A percentile compares a stretch with the other conserved stretches of the same genome.
Evolutionary conservation across 2,888 invertebrate genomes (phyloP).

Genomic region (Gandaritis pyraliata): DNA sequence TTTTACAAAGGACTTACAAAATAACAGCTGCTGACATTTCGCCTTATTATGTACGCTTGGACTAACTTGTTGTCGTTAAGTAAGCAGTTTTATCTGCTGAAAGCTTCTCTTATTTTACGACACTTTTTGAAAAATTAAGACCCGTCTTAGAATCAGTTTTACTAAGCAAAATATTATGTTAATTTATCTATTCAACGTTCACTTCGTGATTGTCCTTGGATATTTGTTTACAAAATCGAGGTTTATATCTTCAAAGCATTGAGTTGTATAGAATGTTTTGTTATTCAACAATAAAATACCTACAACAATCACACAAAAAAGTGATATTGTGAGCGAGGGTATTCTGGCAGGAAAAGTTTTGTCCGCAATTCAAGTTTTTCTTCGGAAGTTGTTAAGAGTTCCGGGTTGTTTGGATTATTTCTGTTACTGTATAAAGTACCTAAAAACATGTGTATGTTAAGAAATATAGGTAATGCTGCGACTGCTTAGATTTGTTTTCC

Average conservation of each 20-base stretch:
- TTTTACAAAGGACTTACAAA: conserved; percentile 38
- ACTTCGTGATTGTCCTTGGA: not conserved
- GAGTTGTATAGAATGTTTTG: conserved; percentile 9
- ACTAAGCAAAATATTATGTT: not conserved
- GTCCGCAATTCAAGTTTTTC: conserved; percentile 62
- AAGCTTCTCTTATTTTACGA: conserved; percentile 7
- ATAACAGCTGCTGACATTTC: conserved; percentile 40
- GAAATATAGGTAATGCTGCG: conserved; percentile 3
- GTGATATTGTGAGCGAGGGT: conserved; percentile 49
- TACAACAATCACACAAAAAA: conserved; percentile 24
- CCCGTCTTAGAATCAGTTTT: not conserved
- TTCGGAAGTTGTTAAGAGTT: conserved; percentile 58
- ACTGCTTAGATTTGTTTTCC: conserved; percentile 11
- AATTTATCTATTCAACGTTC: not conserved
- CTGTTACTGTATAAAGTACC: conserved; percentile 39
- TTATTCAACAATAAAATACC: conserved; percentile 17
- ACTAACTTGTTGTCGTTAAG: conserved; percentile 33
- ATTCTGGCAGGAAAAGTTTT: conserved; percentile 56
- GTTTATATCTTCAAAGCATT: conserved; percentile 10
- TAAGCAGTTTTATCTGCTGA: conserved; percentile 17
- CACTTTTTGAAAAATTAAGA: not conserved
- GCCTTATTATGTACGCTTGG: conserved; percentile 37
- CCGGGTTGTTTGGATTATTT: conserved; percentile 53
- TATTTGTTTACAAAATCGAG: not conserved
- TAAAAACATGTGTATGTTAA: conserved; percentile 8